Evolutionary conservation across 1,140 invertebrate genomes (phyloP), one percentile per base, ranked within the genome.

Genomic region (Pachyrhynchus sulphureomaculatus): DNA sequence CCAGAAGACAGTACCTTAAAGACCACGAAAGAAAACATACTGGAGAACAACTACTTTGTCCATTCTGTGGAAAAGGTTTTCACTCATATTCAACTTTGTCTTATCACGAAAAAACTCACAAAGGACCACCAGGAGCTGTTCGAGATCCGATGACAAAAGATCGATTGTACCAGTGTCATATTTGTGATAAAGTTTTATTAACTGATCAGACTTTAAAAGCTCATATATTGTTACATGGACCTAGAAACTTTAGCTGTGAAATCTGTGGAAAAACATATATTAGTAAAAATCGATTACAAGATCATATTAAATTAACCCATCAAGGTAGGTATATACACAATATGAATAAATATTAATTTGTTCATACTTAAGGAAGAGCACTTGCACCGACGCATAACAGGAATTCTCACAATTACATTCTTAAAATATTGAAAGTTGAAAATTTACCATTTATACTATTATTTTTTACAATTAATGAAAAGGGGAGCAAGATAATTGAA

Each of bases 21-120:
- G 60, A 62, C 29, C 60, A 62, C 29, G 60, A 62, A 56, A 37
- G 60, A 24, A 62, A 62, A 51, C 60, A 62, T 42, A 62, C 60
- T 1, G 60, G 60, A 1, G 52, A 62, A 55, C 13, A 55, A 51
- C 17, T 62, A 13, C 13, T 62, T 20, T 62, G 60, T 24, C 48
- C 48, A 10, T 62, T 62, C 42, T 62, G 60, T 49, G 60, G 60
- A 0, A 55, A 49, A 62, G 60, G 60, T 5, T 62, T 62, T 48
- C 52, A 62, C 34, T 62, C 60, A 3, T 62, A 55, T 49, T 55
- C 60, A 2, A 56, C 60, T 3, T 29, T 62, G 17, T 23, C 45
- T 21, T 62, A 62, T 18, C 60, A 62, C 32, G 60, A 62, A 41
- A 62, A 62, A 24, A 56, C 32, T 0, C 60, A 62, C 21, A 55